Conservation (phyloP, 2,888 invertebrate genomes). For the Charanyca ferruginea region DNA sequence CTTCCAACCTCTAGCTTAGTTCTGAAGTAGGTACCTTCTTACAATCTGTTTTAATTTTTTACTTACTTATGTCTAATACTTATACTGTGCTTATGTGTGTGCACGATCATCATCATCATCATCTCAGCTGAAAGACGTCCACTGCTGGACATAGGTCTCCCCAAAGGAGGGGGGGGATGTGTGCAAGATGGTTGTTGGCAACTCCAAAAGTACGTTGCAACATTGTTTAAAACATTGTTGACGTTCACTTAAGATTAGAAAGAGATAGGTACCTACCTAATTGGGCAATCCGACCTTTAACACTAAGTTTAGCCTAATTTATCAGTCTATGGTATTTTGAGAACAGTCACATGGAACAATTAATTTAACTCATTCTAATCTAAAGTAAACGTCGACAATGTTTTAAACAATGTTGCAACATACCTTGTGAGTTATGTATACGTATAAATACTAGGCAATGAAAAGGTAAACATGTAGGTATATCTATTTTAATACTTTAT, state of each 20-base stretch:
- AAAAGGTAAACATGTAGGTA: conserved; percentile 9
- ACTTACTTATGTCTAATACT: too few species aligned
- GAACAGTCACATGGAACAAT: too few species aligned
- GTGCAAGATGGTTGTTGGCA: neutral
- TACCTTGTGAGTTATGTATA: neutral
- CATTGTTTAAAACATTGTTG: neutral
- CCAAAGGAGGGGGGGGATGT: too few species aligned
- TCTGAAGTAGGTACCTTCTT: too few species aligned
- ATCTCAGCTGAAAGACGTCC: too few species aligned
- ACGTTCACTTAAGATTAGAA: neutral
- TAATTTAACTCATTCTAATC: neutral
- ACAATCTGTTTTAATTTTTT: neutral
- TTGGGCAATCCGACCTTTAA: too few species aligned
- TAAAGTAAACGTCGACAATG: neutral
- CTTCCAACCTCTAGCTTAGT: neutral
- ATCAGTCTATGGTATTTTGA: too few species aligned
- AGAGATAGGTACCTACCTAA: neutral
- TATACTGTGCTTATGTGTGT: neutral
- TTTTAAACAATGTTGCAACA: conserved; percentile 17
- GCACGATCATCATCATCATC: too few species aligned
- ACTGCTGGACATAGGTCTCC: too few species aligned
- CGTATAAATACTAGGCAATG: neutral
- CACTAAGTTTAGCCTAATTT: too few species aligned
- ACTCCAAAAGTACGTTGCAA: neutral
- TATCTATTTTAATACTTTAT: neutral